Evolutionary conservation across 2,888 invertebrate genomes (phyloP).

Genomic region (Mesopsocus fuscifrons): DNA sequence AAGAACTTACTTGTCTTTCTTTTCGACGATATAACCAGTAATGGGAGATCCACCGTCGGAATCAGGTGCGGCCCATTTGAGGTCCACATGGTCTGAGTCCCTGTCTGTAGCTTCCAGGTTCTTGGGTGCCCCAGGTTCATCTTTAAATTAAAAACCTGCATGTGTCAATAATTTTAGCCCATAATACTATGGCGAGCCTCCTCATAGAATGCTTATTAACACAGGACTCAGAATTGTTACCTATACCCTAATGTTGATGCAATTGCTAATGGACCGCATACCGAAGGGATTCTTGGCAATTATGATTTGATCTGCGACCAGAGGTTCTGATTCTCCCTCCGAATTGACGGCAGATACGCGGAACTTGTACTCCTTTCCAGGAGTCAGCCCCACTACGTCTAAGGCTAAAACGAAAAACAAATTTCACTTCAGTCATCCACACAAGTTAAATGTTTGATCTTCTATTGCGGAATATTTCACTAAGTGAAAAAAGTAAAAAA

Average conservation of each 20-base stretch:
- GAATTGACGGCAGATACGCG: conserved; percentile 88
- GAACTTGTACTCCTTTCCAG: conserved; percentile 89
- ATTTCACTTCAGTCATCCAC: background rate
- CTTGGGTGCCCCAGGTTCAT: conserved; percentile 75
- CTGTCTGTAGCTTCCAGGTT: conserved; percentile 80
- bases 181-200: too few relatives aligned
- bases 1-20: conserved; percentile 56
- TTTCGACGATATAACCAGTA: conserved; percentile 68
- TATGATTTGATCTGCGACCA: conserved; percentile 66
- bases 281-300: conserved; percentile 95
- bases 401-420: conserved; percentile 30
- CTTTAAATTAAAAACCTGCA: too few relatives aligned
- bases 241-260: too few relatives aligned
- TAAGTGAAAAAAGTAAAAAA: too few relatives aligned
- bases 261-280: conserved; percentile 23
- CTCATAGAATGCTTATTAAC: too few relatives aligned
- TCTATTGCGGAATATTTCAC: too few relatives aligned
- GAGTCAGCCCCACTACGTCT: conserved; percentile 67
- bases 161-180: too few relatives aligned
- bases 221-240: too few relatives aligned
- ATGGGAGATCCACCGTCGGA: conserved; percentile 81
- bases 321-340: conserved; percentile 90
- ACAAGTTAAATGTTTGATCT: too few relatives aligned
- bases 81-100: conserved; percentile 87
- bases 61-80: conserved; percentile 72